phyloP scores from a whole-genome alignment of 2,797 vertebrate species.

The Sternarchorhynchus goeldii region DNA sequence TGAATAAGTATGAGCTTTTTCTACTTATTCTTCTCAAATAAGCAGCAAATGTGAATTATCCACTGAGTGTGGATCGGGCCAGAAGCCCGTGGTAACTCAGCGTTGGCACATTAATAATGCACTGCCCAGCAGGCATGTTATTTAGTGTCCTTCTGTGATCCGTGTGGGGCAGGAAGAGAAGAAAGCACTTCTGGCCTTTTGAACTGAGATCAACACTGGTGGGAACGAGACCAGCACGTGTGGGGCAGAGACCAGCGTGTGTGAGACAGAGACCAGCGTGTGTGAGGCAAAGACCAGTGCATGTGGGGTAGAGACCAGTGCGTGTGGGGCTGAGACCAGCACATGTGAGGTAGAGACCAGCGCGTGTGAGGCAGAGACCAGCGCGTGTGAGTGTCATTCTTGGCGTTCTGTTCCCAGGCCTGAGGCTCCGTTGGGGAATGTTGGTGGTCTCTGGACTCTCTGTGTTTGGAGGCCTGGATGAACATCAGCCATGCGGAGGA shows the following conservation, averaged over 20 bases:
- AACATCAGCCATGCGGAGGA: background rate
- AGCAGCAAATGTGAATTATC: conserved; percentile 50
- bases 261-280: conserved; percentile 22
- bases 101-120: conserved; percentile 57
- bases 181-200: conserved; percentile 53
- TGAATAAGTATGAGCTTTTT: background rate
- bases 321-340: too few relatives aligned
- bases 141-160: conserved; percentile 53
- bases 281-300: too few relatives aligned
- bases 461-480: background rate
- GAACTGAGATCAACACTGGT: conserved; percentile 49
- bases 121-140: conserved; percentile 55
- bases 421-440: conserved; percentile 6
- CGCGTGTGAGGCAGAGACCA: conserved; percentile 34
- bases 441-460: background rate
- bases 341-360: too few relatives aligned
- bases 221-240: conserved; percentile 30
- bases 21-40: background rate
- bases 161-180: conserved; percentile 43
- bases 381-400: background rate
- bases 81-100: conserved; percentile 31
- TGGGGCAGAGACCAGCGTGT: conserved; percentile 21
- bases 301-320: conserved; percentile 3
- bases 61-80: conserved; percentile 16
- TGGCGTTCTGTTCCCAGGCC: conserved; percentile 38